phyloP scores from a whole-genome alignment of 2,797 vertebrate genomes.

The Gila robusta region DNA sequence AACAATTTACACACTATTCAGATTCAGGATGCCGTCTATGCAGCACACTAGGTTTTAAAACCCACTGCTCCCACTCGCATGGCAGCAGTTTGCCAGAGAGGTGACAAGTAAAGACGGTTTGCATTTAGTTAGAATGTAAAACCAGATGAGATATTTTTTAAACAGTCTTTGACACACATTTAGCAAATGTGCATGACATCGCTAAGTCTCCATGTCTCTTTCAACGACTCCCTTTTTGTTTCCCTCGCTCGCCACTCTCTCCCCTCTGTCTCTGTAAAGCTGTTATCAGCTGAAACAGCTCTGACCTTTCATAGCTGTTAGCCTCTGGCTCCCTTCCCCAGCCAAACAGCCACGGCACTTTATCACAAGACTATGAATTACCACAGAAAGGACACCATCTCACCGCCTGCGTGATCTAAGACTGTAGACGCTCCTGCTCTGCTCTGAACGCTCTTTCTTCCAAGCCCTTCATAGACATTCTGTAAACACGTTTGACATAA shows the following conservation, averaged over 20 bases:
- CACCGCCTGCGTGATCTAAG: slow-evolving; percentile 40
- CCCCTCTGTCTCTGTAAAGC: slow-evolving; percentile 60
- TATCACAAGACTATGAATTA: slow-evolving; percentile 69
- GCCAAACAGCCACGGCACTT: slow-evolving; percentile 63
- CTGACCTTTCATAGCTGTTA: slow-evolving; percentile 73
- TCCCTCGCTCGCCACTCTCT: slow-evolving; percentile 41
- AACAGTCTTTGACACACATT: slow-evolving; percentile 51
- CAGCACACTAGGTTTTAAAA: slow-evolving; percentile 2
- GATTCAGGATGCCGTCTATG: background rate
- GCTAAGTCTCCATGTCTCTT: slow-evolving; percentile 51
- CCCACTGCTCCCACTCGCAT: background rate
- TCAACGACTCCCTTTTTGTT: slow-evolving; percentile 43
- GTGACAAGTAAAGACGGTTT: slow-evolving; percentile 5
- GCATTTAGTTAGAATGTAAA: slow-evolving; percentile 10
- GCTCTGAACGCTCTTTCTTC: slow-evolving; percentile 7
- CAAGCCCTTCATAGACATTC: slow-evolving; percentile 27
- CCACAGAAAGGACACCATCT: slow-evolving; percentile 45
- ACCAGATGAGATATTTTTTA: slow-evolving; percentile 38
- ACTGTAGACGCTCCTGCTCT: slow-evolving; percentile 6
- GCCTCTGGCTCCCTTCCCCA: slow-evolving; percentile 60
- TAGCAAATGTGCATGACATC: slow-evolving; percentile 46
- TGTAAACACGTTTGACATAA: slow-evolving; percentile 25
- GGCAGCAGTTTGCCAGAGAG: background rate
- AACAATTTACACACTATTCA: background rate
- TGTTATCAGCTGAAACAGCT: slow-evolving; percentile 67